A percentile compares a stretch with the other conserved stretches of the same genome.
Conservation (phyloP, 2,888 invertebrate species). For the Drosophila quinaria region DNA sequence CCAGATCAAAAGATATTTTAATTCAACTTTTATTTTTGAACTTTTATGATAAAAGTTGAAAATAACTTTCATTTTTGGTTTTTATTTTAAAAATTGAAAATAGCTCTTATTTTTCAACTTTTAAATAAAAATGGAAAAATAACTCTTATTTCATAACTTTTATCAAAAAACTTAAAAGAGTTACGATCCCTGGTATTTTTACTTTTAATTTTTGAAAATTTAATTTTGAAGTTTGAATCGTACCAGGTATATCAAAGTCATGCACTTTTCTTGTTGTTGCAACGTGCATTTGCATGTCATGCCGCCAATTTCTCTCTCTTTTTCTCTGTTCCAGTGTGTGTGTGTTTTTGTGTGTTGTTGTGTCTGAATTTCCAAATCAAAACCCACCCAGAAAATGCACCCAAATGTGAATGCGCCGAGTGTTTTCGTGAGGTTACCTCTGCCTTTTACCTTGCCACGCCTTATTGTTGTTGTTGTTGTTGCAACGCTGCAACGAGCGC, state of each 20-base stretch:
- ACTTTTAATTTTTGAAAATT: no score
- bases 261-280: slow-evolving; percentile 28
- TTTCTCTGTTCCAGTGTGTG: slow-evolving; percentile 3
- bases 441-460: slow-evolving; percentile 35
- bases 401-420: slow-evolving; percentile 49
- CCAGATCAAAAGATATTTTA: no score
- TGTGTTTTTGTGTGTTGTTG: slow-evolving; percentile 16
- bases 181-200: no score
- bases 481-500: slow-evolving; percentile 31
- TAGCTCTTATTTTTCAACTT: no score
- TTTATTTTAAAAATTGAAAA: no score
- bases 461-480: slow-evolving; percentile 32
- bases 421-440: slow-evolving; percentile 34
- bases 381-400: not conserved
- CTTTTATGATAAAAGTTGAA: no score
- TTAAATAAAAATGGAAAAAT: no score
- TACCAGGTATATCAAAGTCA: not conserved
- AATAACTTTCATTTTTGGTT: no score
- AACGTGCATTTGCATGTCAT: slow-evolving; percentile 69
- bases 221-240: no score
- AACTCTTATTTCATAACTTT: no score
- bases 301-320: slow-evolving; percentile 36
- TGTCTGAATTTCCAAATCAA: slow-evolving; percentile 31
- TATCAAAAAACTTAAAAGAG: no score
- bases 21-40: no score